Evolutionary conservation across 2,113 vertebrate genomes (phyloP), one percentile per base, ranked within the genome.

Genomic region (Rostratula benghalensis): DNA sequence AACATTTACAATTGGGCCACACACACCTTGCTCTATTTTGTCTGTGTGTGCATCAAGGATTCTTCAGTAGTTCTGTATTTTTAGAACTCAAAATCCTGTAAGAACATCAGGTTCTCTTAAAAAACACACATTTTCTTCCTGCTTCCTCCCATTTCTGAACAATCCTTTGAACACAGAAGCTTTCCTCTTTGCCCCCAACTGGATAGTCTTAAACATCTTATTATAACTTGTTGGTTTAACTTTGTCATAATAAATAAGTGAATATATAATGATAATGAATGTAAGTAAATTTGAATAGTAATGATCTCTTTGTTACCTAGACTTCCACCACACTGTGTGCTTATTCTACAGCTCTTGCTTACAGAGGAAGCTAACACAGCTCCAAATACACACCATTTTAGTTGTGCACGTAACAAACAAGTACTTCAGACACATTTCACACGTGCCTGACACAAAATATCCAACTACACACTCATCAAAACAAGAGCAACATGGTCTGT

Each of bases 311-410:
- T 68, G 70, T 89, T 93, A 78, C 48, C 71, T 11, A 18, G 69
- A 45, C 79, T 86, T 94, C 91, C 64, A 75, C 86, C 80, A 77
- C 82, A 84, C 56, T 91, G 57, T 85, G 43, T 90, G 93, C 67
- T 33, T 43, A 70, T 68, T 80, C 37, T 65, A 87, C 39, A 92
- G 73, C 43, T 76, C 56, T 54, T 85, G 56, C 43, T 96, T 97
- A 75, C 77, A 77, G 60, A 96, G 69, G 53, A 95, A 83, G 48
- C 54, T 56, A 33, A 81, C 82, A 92, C 21, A 60, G 64, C 71
- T 87, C 69, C 85, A 93, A 94, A 97, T 63, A 94, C 69, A 82
- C 73, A 82, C 73, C 53, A 63, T 76, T 95, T 94, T 33, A 18
- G 79, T 23, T 67, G 31, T 39, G 81, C 69, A 6, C 1, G 6